These are phyloP conservation scores for Colistium nudipinnis DNA, from an alignment of 2,113 vertebrate species.

Conservation along the genomic window DNA sequence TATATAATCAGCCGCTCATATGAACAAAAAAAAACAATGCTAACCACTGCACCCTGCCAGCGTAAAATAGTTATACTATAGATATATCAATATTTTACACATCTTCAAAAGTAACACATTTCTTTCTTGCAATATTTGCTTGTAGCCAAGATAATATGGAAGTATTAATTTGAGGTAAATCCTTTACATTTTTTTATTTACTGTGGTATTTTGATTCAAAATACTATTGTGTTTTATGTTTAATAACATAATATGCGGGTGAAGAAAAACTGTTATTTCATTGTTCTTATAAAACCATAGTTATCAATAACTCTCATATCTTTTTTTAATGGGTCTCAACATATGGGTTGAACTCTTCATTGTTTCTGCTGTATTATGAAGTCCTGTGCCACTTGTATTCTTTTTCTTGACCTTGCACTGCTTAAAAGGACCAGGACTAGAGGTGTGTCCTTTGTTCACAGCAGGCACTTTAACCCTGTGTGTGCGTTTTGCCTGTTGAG, in stretches of 20 bases:
- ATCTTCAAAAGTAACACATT: too few species aligned
- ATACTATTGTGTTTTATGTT: too few species aligned
- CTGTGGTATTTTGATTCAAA: too few species aligned
- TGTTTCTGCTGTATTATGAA: not conserved
- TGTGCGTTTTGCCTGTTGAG: not conserved
- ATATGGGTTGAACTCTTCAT: not conserved
- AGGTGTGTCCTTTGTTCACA: not conserved
- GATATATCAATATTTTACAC: too few species aligned
- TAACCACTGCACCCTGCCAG: too few species aligned
- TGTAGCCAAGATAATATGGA: not conserved
- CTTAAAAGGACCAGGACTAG: not conserved
- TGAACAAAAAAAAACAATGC: not conserved
- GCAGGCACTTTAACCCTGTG: slow-evolving; percentile 17
- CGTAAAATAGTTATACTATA: too few species aligned
- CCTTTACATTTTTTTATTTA: too few species aligned
- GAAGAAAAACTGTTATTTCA: not conserved
- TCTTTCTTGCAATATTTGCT: not conserved
- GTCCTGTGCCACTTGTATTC: not conserved
- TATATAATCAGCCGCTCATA: not conserved
- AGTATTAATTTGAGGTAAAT: too few species aligned
- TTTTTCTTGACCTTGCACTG: not conserved
- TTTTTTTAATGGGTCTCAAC: not conserved
- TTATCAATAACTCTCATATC: not conserved
- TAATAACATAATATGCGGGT: not conserved
- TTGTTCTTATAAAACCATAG: not conserved